phyloP scores from a whole-genome alignment of 2,888 invertebrate genomes.

The Digitonthophagus gazella region DNA sequence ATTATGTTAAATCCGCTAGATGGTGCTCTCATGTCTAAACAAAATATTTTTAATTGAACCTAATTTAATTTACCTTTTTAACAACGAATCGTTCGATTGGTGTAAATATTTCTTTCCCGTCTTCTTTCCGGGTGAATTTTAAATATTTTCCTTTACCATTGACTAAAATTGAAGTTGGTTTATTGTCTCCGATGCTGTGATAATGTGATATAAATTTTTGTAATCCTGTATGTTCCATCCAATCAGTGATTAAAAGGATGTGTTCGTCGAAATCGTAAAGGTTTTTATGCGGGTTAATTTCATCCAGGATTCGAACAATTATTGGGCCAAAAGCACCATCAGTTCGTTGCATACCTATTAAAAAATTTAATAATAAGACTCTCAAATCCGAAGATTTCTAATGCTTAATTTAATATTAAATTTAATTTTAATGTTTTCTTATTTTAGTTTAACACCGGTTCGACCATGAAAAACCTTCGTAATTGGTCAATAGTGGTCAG shows the following conservation, averaged over 20 bases:
- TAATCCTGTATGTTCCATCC: slow-evolving; percentile 72
- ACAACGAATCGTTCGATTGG: slow-evolving; percentile 65
- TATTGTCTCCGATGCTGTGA: slow-evolving; percentile 78
- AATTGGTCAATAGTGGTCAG: too few species aligned
- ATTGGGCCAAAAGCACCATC: slow-evolving; percentile 82
- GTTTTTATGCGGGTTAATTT: slow-evolving; percentile 61
- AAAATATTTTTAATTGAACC: not conserved
- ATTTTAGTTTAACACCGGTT: too few species aligned
- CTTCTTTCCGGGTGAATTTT: slow-evolving; percentile 46
- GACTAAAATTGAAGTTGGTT: slow-evolving; percentile 75
- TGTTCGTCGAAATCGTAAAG: slow-evolving; percentile 83
- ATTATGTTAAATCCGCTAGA: too few species aligned
- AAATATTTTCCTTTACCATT: slow-evolving; percentile 75
- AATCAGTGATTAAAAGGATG: slow-evolving; percentile 75
- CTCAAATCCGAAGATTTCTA: too few species aligned
- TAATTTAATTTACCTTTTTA: slow-evolving; percentile 58
- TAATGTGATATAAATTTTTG: slow-evolving; percentile 82
- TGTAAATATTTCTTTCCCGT: slow-evolving; percentile 48
- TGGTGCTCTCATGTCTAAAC: not conserved
- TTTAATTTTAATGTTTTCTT: too few species aligned
- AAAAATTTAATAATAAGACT: too few species aligned
- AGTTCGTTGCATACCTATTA: slow-evolving; percentile 75
- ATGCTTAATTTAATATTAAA: not conserved
- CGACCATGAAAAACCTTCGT: too few species aligned
- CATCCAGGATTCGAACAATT: slow-evolving; percentile 68